Evolutionary conservation across 2,888 invertebrate genomes (phyloP).

Genomic region (Cerastoderma edule): DNA sequence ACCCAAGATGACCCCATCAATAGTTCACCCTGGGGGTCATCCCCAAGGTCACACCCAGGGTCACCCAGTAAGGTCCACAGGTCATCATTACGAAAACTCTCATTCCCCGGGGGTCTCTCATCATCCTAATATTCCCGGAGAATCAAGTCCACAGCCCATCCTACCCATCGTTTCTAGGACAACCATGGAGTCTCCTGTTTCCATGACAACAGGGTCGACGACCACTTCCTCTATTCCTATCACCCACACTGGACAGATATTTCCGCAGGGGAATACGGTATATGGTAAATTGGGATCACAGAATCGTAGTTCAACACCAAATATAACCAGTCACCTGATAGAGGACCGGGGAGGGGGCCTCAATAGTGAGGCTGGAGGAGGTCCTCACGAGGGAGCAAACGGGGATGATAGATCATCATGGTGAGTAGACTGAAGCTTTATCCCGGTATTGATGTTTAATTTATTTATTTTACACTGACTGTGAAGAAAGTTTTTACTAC

Average conservation of each 20-base stretch:
- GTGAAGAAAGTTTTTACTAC: too few species aligned
- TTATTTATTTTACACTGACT: too few species aligned
- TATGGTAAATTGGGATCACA: constrained; percentile 58
- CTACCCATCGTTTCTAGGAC: constrained; percentile 37
- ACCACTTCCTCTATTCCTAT: constrained; percentile 54
- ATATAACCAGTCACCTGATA: constrained; percentile 23
- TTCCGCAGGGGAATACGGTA: constrained; percentile 54
- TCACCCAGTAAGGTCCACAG: constrained; percentile 16
- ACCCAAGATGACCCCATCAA: constrained; percentile 4
- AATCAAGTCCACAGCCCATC: constrained; percentile 51
- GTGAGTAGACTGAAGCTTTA: constrained; percentile 35
- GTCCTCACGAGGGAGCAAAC: background rate
- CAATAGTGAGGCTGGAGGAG: background rate
- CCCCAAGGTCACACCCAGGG: constrained; percentile 22
- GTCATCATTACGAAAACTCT: constrained; percentile 42
- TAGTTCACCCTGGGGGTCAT: constrained; percentile 13
- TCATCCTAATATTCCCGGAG: constrained; percentile 18
- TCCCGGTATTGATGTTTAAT: too few species aligned
- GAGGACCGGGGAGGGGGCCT: constrained; percentile 41
- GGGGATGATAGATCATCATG: constrained; percentile 47
- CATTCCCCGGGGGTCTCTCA: constrained; percentile 32
- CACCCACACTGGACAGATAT: constrained; percentile 44
- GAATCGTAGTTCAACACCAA: constrained; percentile 36
- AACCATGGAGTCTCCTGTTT: constrained; percentile 41
- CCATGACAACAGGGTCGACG: constrained; percentile 40